Evolutionary conservation across 2,888 invertebrate genomes (phyloP).

Genomic region (Lasius platythorax): DNA sequence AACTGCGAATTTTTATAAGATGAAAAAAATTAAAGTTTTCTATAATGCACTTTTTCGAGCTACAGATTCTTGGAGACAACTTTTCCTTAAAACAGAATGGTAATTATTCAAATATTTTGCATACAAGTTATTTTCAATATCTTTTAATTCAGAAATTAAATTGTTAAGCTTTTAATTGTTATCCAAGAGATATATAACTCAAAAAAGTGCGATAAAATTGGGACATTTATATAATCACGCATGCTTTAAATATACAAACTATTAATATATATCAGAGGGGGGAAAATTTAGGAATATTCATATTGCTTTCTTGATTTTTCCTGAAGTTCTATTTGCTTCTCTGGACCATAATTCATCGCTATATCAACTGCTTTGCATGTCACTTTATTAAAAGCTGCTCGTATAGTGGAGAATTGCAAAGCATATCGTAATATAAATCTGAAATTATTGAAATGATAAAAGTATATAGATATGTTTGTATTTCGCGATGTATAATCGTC

Average conservation of each 20-base stretch:
- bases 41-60: too few species aligned
- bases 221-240: background rate
- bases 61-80: too few species aligned
- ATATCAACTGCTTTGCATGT: conserved; percentile 57
- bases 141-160: too few species aligned
- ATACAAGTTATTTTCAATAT: too few species aligned
- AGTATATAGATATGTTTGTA: background rate
- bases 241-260: too few species aligned
- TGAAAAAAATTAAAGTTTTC: too few species aligned
- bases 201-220: background rate
- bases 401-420: conserved; percentile 57
- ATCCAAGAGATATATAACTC: too few species aligned
- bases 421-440: conserved; percentile 70
- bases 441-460: conserved; percentile 51
- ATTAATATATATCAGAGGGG: background rate
- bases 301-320: conserved; percentile 56
- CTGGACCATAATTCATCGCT: conserved; percentile 67
- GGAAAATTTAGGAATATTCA: too few species aligned
- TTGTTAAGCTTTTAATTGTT: too few species aligned
- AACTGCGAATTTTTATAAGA: too few species aligned
- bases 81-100: too few species aligned
- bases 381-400: conserved; percentile 59
- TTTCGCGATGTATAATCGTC: background rate
- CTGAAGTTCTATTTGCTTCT: conserved; percentile 66
- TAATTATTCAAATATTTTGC: too few species aligned